phyloP scores from a whole-genome alignment of 2,888 invertebrate species.

The Spilosoma lubricipeda region DNA sequence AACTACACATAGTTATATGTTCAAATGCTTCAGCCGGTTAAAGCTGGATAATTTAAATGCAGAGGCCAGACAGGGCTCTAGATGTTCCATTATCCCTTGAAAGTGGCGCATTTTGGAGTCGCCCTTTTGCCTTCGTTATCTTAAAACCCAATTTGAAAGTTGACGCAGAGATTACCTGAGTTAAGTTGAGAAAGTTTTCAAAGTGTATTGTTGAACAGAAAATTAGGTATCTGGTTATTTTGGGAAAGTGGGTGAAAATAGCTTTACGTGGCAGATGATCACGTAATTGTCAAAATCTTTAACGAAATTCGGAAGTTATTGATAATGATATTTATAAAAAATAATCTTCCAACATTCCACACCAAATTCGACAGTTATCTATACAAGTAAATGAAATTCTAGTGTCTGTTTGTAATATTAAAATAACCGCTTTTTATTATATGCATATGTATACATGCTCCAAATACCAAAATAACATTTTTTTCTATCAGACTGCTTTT shows the following conservation, averaged over 20 bases:
- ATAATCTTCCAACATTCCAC: background rate
- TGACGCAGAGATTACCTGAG: conserved; percentile 29
- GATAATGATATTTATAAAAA: background rate
- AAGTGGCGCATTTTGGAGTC: conserved; percentile 29
- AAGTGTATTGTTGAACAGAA: conserved; percentile 23
- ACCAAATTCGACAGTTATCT: background rate
- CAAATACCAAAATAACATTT: too few relatives aligned
- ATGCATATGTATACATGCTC: too few relatives aligned
- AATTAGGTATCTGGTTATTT: conserved; percentile 17
- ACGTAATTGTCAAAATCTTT: conserved; percentile 5
- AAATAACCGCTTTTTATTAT: too few relatives aligned
- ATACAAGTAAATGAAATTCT: too few relatives aligned
- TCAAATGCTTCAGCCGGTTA: conserved; percentile 22
- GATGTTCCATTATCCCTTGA: conserved; percentile 30
- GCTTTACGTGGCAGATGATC: background rate
- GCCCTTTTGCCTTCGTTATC: conserved; percentile 29
- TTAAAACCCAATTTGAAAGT: conserved; percentile 36
- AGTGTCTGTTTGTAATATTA: too few relatives aligned
- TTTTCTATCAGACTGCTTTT: too few relatives aligned
- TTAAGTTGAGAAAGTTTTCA: conserved; percentile 21
- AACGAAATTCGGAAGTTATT: background rate
- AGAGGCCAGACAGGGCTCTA: conserved; percentile 12
- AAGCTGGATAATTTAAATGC: conserved; percentile 35
- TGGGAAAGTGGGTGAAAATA: conserved; percentile 6
- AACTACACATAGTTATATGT: conserved; percentile 28